Evolutionary conservation across 2,113 vertebrate species (phyloP), one percentile per base, ranked within the genome.

Genomic region (Theristicus caerulescens): DNA sequence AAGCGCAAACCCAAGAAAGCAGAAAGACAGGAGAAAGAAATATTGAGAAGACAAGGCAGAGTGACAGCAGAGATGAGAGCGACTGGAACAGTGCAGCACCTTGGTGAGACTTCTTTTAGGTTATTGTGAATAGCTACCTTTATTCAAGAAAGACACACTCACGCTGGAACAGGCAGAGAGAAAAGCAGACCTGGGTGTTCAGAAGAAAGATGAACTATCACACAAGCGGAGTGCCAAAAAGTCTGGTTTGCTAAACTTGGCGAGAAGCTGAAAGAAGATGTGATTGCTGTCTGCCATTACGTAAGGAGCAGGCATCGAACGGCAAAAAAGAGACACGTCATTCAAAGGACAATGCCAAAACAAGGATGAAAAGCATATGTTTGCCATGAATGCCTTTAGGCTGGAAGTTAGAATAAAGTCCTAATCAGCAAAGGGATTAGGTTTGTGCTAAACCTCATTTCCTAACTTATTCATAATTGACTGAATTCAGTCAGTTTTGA

Each of bases 381-480:
- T 87, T 82, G 80, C 47, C 59, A 29, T 64, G 32, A 87, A 74
- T 79, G 58, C 61, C 78, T 92, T 78, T 52, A 79, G 81, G 38
- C 77, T 96, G 92, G 42, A 92, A 88, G 51, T 55, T 83, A 62
- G 58, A 94, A 90, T 57, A 40, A 79, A 66, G 49, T 73, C 54
- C 76, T 85, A 62, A 86, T 86, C 67, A 88, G 71, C 55, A 92
- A 77, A 92, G 71, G 74, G 88, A 92, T 94, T 86, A 95, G 7
- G n/a, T 80, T 55, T 86, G 64, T 20, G 47, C 27, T 77, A 95
- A 95, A 85, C 54, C 54, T 93, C 82, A 76, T 10, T n/a, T 85
- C 70, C 87, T 72, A 85, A 57, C 27, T 79, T 71, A 27, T 21
- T 85, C 15, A 7, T 54, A 84, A 91, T 21, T 88, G 82, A 77